Percentiles rank a stretch among this genome's conserved stretches.
phyloP scores from a whole-genome alignment of 2,888 invertebrate species.

The Melanchra persicariae region DNA sequence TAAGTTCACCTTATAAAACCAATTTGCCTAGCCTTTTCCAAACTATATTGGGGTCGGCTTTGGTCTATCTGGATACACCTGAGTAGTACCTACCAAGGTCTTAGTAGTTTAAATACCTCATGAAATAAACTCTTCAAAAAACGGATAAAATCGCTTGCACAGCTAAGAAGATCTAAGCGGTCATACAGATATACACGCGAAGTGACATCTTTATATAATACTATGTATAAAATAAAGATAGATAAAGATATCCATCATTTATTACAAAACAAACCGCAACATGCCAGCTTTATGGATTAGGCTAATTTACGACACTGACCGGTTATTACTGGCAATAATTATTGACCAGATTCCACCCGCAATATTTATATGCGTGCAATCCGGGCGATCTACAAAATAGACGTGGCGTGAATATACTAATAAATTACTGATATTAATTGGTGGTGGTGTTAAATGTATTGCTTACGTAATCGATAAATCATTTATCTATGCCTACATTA shows the following conservation, averaged over 20 bases:
- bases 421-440: slow-evolving; percentile 54
- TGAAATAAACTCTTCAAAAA: too few species aligned
- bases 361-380: slow-evolving; percentile 43
- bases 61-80: too few species aligned
- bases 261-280: slow-evolving; percentile 45
- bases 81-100: too few species aligned
- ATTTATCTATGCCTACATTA: slow-evolving; percentile 13
- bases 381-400: slow-evolving; percentile 54
- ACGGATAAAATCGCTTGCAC: background rate
- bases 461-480: slow-evolving; percentile 32
- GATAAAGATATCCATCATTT: slow-evolving; percentile 40
- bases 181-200: background rate
- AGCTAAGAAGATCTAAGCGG: background rate
- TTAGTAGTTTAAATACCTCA: too few species aligned
- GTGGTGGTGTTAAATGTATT: slow-evolving; percentile 14
- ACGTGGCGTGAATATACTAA: slow-evolving; percentile 53
- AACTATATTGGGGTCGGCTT: too few species aligned
- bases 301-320: slow-evolving; percentile 36
- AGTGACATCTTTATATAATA: background rate
- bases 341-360: slow-evolving; percentile 40
- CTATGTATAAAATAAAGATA: background rate
- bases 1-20: too few species aligned
- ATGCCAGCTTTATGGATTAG: slow-evolving; percentile 35
- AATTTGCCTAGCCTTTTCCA: too few species aligned
- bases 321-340: slow-evolving; percentile 44